phyloP scores from a whole-genome alignment of 2,888 invertebrate genomes.

The Ectemnius continuus region DNA sequence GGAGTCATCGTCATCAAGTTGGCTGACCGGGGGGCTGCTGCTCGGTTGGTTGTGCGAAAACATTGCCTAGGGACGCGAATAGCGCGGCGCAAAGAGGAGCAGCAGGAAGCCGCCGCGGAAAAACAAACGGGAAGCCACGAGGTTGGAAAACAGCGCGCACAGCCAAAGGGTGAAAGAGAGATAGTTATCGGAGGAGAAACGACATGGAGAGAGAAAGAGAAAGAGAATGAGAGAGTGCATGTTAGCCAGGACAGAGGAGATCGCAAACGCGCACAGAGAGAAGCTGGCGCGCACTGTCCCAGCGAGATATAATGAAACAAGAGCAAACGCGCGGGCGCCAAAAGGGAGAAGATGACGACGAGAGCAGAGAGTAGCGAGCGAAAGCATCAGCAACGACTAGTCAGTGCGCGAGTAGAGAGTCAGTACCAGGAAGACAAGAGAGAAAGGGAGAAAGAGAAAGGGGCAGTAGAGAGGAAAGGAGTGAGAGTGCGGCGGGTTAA shows the following conservation, averaged over 20 bases:
- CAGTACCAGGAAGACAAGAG: too few relatives aligned
- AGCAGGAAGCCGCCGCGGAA: constrained; percentile 38
- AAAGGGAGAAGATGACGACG: too few relatives aligned
- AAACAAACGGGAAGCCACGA: constrained; percentile 42
- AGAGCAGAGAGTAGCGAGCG: too few relatives aligned
- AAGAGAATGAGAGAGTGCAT: too few relatives aligned
- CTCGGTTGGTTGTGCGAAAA: too few relatives aligned
- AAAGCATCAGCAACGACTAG: too few relatives aligned
- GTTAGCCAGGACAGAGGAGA: too few relatives aligned
- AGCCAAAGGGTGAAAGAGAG: too few relatives aligned
- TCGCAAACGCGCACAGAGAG: neutral
- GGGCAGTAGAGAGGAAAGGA: constrained; percentile 19
- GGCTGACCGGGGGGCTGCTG: too few relatives aligned
- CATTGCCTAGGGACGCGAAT: neutral
- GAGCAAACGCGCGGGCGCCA: constrained; percentile 37
- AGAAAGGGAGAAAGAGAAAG: neutral
- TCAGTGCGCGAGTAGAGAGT: neutral
- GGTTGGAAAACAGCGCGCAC: constrained; percentile 9
- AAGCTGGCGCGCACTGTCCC: constrained; percentile 16
- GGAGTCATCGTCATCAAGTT: too few relatives aligned
- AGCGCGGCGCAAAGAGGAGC: neutral
- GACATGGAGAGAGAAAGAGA: too few relatives aligned
- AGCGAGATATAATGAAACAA: constrained; percentile 47
- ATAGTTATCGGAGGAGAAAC: too few relatives aligned
- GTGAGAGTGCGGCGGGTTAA: constrained; percentile 24